Evolutionary conservation across 2,888 invertebrate species (phyloP), one percentile per base, ranked within the genome.

Genomic region (Imbricaverruca yamaguchii): DNA sequence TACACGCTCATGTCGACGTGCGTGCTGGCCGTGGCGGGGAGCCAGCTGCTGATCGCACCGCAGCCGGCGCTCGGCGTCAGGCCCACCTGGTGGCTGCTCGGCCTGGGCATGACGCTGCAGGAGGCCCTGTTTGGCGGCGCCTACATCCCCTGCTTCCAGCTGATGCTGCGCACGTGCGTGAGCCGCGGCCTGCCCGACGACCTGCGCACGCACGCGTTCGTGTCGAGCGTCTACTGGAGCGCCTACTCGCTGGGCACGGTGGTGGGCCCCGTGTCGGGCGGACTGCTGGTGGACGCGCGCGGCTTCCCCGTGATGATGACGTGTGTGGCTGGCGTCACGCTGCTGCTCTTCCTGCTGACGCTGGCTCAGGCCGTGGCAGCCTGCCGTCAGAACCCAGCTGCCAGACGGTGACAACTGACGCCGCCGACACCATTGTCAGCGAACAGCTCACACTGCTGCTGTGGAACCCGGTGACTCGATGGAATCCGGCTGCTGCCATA

Each of bases 261-360:
- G 25, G 79, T 79, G 13, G 79, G 79, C 6, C 79, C 79, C n/a
- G 13, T 59, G 15, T n/a, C 25, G 15, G 79, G 79, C 13, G 79
- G 79, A 3, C 23, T 79, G 23, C 79, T 79, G 23, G 79, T 59
- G 23, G 79, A 79, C 79, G 8, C 25, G 2, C 23, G 10, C 79
- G 79, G 79, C 25, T 79, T 57, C 79, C 79, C 79, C 9, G n/a
- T 79, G 23, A 79, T 79, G 79, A 79, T 79, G 79, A 79, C 23
- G 13, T 21, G 13, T 57, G 23, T 79, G 23, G n/a, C 79, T 18
- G 57, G 15, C 23, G 57, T 57, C 57, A 79, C 79, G 6, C 57
- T 79, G 57, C 8, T 23, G 23, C 13, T 79, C 25, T 56, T n/a
- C 57, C n/a, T 79, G 25, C 25, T 56, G 23, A 79, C 79, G n/a